Evolutionary conservation across 2,888 invertebrate species (phyloP), one percentile per base, ranked within the genome.

Genomic region (Euzetes globulus): DNA sequence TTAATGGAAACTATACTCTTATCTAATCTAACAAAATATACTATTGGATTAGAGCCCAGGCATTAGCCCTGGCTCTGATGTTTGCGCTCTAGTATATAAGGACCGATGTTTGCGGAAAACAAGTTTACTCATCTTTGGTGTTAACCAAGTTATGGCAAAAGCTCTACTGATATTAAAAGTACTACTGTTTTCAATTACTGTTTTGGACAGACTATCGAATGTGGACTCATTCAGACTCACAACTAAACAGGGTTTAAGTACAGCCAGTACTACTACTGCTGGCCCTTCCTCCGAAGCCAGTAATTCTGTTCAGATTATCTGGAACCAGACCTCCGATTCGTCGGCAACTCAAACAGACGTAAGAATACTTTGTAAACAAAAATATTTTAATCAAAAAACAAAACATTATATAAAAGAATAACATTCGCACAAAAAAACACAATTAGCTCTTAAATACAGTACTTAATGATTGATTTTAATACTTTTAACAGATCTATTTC

Each of bases 141-240:
- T 63, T 33, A 63, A 63, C 63, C 63, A 63, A 68, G 68, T 68
- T 68, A 68, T 68, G 68, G 68, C 68, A 37, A 68, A 68, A 68
- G 5, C 68, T 68, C 41, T 68, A 41, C n/a, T 60, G 15, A 1
- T 29, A 27, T 33, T 60, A 17, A 60, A 60, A 33, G 33, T 60
- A 60, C 17, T 33, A 60, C 22, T 60, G 25, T n/a, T 60, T 60
- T 13, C n/a, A 29, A 60, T 60, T 60, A 60, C 60, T 33, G 60
- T 60, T 17, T 60, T 60, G 22, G 60, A 33, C 60, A 60, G 22
- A 27, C 15, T 33, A 60, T n/a, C 60, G 60, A 17, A 29, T 33
- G 33, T 7, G 5, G 60, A 60, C 29, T 29, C 22, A n/a, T 60
- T 29, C 11, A 60, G 17, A 60, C 29, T 60, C 60, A 60, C 29